phyloP scores from a whole-genome alignment of 2,888 invertebrate genomes.

The Cheilosia vernalis region DNA sequence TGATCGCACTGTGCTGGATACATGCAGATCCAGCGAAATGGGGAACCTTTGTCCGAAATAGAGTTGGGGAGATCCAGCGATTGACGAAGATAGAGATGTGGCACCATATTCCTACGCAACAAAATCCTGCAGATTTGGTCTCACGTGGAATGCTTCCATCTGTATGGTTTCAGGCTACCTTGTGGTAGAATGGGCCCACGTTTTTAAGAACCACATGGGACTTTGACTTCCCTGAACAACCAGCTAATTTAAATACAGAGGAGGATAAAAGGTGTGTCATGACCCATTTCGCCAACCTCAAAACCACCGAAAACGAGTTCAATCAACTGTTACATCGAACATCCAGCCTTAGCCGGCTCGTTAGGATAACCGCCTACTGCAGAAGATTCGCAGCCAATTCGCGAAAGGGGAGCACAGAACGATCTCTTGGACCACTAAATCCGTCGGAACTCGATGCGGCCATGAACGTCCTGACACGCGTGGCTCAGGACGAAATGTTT shows the following conservation, averaged over 20 bases:
- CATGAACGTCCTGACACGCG: neutral
- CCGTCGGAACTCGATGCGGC: neutral
- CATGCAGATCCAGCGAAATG: neutral
- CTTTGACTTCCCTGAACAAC: no score
- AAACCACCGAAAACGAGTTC: neutral
- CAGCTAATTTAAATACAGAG: no score
- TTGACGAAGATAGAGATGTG: neutral
- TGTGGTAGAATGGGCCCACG: no score
- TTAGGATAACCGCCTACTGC: conserved; percentile 4
- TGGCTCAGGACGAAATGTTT: conserved; percentile 8
- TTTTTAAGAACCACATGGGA: no score
- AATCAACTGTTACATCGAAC: neutral
- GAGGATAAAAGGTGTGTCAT: no score
- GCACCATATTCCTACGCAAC: no score
- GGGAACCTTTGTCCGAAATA: neutral
- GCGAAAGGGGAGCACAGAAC: neutral
- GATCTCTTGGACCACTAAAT: conserved; percentile 2
- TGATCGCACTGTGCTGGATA: conserved; percentile 8
- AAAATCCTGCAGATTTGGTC: no score
- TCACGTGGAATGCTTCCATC: no score
- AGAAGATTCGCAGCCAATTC: conserved; percentile 11
- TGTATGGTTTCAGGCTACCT: no score
- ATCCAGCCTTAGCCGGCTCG: neutral
- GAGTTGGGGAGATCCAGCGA: neutral
- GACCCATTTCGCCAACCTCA: neutral